Conservation (phyloP, 2,113 vertebrate genomes). For the Ramphastos sulfuratus region DNA sequence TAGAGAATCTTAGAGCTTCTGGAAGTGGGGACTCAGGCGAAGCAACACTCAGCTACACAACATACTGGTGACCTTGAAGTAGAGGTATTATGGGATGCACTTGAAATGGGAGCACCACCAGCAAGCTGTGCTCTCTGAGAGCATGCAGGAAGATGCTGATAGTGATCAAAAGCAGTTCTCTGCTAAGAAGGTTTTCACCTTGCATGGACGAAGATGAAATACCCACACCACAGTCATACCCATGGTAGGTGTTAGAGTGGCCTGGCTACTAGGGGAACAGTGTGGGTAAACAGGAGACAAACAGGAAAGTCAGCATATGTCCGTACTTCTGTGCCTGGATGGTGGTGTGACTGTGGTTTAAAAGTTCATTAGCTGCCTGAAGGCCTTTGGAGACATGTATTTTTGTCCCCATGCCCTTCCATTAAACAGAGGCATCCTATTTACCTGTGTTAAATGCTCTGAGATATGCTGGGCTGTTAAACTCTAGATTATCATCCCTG, state of each 20-base stretch:
- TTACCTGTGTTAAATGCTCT: background rate
- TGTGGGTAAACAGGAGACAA: background rate
- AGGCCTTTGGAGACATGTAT: background rate
- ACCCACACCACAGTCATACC: too few species aligned
- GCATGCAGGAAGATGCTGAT: background rate
- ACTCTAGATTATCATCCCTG: background rate
- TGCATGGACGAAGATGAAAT: background rate
- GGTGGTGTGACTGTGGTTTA: background rate
- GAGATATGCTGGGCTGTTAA: background rate
- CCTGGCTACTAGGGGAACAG: background rate
- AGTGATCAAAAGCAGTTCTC: background rate
- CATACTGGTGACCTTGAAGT: accelerated
- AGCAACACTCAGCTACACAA: background rate
- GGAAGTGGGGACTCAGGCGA: background rate
- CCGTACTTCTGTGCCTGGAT: background rate
- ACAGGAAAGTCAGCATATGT: background rate
- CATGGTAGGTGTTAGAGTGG: background rate
- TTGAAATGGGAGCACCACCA: background rate
- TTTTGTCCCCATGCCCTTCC: background rate
- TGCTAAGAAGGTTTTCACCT: background rate
- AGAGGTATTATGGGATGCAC: background rate
- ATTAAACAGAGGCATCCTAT: background rate
- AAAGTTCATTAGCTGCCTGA: background rate
- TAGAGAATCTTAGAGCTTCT: background rate
- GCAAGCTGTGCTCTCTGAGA: background rate